Evolutionary conservation across 2,113 vertebrate genomes (phyloP).

Genomic region (Pelecanus crispus): DNA sequence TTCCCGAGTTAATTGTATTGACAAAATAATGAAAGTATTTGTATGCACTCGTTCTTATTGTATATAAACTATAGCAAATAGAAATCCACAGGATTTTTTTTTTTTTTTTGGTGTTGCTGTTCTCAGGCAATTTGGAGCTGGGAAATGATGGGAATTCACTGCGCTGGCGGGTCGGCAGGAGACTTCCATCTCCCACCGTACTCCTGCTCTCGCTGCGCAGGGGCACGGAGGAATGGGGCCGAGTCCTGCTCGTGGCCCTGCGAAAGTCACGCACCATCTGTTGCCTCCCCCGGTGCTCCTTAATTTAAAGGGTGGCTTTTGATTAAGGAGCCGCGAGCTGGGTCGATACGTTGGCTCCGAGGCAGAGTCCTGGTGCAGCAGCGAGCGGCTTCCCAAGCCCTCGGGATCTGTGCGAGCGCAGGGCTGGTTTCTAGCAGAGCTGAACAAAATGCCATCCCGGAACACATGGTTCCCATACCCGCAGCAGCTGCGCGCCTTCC

Average conservation of each 20-base stretch:
- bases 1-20: constrained; percentile 63
- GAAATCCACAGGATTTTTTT: neutral
- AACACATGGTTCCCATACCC: neutral
- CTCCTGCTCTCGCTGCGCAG: neutral
- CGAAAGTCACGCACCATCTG: neutral
- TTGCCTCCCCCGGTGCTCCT: fast-evolving
- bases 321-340: neutral
- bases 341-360: neutral
- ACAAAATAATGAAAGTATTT: constrained; percentile 62
- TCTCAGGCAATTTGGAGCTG: neutral
- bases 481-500: neutral
- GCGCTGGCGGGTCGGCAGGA: neutral
- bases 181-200: fast-evolving
- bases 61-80: constrained; percentile 6
- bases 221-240: neutral
- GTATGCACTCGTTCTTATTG: constrained; percentile 41
- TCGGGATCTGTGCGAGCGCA: fast-evolving
- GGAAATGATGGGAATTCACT: neutral
- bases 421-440: neutral
- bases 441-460: neutral
- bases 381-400: fast-evolving
- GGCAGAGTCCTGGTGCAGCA: fast-evolving
- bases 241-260: neutral
- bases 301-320: neutral
- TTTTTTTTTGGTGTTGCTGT: neutral